Percentiles rank a stretch among this genome's conserved stretches.
Conservation (phyloP, 2,113 vertebrate species). For the Carassius carassius region DNA sequence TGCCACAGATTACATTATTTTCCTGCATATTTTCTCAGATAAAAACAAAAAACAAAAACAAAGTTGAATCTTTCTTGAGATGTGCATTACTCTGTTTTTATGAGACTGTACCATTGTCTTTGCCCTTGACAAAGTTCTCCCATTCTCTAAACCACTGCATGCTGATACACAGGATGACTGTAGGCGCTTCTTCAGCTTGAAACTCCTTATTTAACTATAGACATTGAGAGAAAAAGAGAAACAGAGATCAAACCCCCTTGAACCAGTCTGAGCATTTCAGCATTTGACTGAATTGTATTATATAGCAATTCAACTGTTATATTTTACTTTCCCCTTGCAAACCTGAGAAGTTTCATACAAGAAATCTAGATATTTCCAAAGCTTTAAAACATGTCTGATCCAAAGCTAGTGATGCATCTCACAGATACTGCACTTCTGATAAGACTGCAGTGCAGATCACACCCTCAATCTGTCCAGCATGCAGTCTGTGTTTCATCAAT, state of each 20-base stretch:
- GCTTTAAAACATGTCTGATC: not conserved
- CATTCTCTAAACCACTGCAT: slow-evolving; percentile 99
- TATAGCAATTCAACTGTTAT: not conserved
- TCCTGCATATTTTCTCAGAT: not conserved
- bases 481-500: slow-evolving; percentile 19
- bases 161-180: slow-evolving; percentile 93
- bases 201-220: slow-evolving; percentile 96
- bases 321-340: not conserved
- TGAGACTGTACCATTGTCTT: slow-evolving; percentile 84
- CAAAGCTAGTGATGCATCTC: not conserved
- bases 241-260: slow-evolving; percentile 5
- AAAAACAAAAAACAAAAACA: not conserved
- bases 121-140: slow-evolving; percentile 97
- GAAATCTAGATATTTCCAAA: not conserved
- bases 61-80: not conserved
- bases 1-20: not conserved
- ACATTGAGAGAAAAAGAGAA: not conserved
- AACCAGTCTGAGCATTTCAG: not conserved
- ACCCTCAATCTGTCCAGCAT: not conserved
- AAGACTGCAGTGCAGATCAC: not conserved
- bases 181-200: slow-evolving; percentile 93
- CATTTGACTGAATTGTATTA: not conserved
- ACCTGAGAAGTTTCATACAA: not conserved
- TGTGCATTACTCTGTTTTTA: not conserved
- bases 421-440: not conserved